These are phyloP conservation scores for Turritopsis dohrnii DNA, from an alignment of 30 jellyfish, hydroid and myxozoan species.

Conservation along the genomic window DNA sequence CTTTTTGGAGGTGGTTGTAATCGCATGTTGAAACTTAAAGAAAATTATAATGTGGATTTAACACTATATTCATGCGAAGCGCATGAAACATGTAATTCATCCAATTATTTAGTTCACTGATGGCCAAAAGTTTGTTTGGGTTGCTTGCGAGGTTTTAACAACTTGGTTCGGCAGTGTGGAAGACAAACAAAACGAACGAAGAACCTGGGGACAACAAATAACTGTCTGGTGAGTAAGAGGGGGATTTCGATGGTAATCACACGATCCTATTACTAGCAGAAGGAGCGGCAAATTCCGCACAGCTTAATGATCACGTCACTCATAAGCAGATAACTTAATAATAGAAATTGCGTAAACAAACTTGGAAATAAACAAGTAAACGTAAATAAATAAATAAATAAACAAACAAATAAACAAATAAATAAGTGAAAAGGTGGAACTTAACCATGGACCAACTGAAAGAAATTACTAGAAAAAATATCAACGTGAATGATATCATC, in stretches of 20 bases:
- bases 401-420: background rate
- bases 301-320: background rate
- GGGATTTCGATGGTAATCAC: background rate
- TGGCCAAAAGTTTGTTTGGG: no score
- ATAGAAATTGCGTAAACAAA: no score
- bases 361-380: background rate
- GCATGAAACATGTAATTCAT: no score
- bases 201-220: no score
- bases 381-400: background rate
- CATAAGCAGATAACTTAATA: background rate
- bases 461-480: no score
- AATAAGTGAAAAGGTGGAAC: no score
- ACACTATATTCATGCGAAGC: no score
- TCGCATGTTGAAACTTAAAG: constrained; percentile 28
- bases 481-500: background rate
- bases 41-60: background rate
- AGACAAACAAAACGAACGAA: no score
- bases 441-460: background rate
- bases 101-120: no score
- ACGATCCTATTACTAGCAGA: background rate
- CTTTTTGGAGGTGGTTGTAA: constrained; percentile 37
- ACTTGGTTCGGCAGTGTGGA: no score
- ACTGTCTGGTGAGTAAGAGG: background rate
- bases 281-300: background rate
- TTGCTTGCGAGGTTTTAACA: no score